These are phyloP conservation scores for Etheostoma nigrum DNA, from an alignment of 2,797 vertebrate species.

Conservation along the genomic window DNA sequence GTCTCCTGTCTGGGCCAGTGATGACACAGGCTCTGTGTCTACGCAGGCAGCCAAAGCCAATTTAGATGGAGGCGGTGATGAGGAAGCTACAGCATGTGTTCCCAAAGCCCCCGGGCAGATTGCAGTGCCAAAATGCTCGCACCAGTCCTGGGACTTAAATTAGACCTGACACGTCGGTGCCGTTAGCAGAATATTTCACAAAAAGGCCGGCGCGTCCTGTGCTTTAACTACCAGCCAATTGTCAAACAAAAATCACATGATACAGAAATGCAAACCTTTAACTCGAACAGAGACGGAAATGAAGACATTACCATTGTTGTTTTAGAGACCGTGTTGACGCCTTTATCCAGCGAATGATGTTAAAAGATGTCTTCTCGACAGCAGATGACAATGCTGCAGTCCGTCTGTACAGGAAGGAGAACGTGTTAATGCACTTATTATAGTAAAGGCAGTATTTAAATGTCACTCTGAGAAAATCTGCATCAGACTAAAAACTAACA, in stretches of 20 bases:
- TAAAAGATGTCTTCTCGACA: slow-evolving; percentile 32
- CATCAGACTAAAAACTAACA: neutral
- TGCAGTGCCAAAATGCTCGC: slow-evolving; percentile 36
- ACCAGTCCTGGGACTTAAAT: slow-evolving; percentile 37
- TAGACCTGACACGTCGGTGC: slow-evolving; percentile 37
- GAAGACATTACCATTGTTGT: slow-evolving; percentile 69
- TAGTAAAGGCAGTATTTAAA: neutral
- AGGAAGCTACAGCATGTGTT: slow-evolving; percentile 56
- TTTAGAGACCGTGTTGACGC: slow-evolving; percentile 28
- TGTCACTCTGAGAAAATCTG: neutral
- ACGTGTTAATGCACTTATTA: neutral
- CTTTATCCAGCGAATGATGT: slow-evolving; percentile 42
- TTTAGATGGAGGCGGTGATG: slow-evolving; percentile 41
- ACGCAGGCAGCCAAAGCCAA: slow-evolving; percentile 36
- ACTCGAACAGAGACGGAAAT: neutral
- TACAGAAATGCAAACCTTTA: neutral
- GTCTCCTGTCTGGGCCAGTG: slow-evolving; percentile 20
- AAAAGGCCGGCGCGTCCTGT: neutral
- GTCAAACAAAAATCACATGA: neutral
- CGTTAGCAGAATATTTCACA: slow-evolving; percentile 15
- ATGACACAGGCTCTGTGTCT: slow-evolving; percentile 40
- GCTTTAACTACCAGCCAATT: neutral
- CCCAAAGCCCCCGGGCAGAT: slow-evolving; percentile 37
- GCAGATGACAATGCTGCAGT: slow-evolving; percentile 33
- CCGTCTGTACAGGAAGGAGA: slow-evolving; percentile 34